Evolutionary conservation across 2,797 vertebrate species (phyloP), one percentile per base, ranked within the genome.

Genomic region (Diplodus puntazzo): DNA sequence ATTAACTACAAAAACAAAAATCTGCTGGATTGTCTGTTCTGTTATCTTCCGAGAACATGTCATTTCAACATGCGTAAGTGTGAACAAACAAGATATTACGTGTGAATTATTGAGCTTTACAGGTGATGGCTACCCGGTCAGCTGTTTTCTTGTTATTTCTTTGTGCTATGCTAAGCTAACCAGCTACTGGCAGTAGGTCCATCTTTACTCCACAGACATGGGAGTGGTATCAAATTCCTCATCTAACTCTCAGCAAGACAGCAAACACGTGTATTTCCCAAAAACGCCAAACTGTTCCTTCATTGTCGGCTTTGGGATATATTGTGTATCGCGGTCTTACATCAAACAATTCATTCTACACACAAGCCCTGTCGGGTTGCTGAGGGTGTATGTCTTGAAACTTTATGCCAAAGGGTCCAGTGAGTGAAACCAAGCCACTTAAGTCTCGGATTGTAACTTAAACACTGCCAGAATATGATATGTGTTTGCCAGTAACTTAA

Each of bases 381-480:
- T 57, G 25, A 54, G 9, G 4, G 1, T 7, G 11, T 11, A 4
- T 25, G 45, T 57, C 14, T 27, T 5, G 5, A 20, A 17, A 25
- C 34, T 46, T 52, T 1, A 17, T 8, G 39, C 14, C 30, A 23
- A 49, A 49, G 21, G 8, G 0, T 49, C 20, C 17, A 53, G 12
- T 66, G 52, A 46, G 16, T 14, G 55, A 25, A 74, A 50, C 45
- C 2, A 54, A 50, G 62, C 25, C 55, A 67, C 50, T 48, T 1
- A 61, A 65, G 30, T 53, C 30, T 69, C 23, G 7, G 63, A 88
- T 67, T 83, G 73, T 80, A 78, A 79, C 6, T 16, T 11, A 7
- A 79, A 60, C 49, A 82, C 82, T 76, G 54, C 77, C 89, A 69
- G 10, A 72, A 69, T 60, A 60, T 64, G 62, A 72, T 0, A 58